Conservation (phyloP, 2,888 invertebrate species). For the Hermodice carunculata region DNA sequence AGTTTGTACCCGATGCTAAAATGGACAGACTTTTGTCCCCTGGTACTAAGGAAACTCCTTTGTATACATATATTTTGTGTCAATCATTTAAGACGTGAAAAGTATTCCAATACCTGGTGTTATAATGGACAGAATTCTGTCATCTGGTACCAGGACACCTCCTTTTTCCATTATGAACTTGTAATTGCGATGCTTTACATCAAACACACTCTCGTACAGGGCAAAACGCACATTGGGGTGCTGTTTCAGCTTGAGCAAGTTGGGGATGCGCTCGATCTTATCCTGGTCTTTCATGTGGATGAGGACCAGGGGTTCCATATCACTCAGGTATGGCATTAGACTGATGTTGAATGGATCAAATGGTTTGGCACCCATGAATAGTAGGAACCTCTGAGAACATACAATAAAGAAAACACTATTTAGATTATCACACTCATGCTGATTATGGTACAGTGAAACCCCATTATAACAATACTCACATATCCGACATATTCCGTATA, state of each 20-base stretch:
- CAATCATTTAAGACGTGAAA: background rate
- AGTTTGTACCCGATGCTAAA: no score
- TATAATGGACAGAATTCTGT: slow-evolving; percentile 25
- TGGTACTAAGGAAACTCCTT: no score
- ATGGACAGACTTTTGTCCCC: no score
- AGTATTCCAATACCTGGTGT: slow-evolving; percentile 17
- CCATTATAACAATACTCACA: no score
- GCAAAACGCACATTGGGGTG: slow-evolving; percentile 32
- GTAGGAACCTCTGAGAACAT: slow-evolving; percentile 28
- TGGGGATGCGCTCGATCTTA: slow-evolving; percentile 27
- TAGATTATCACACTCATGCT: background rate
- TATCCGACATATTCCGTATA: no score
- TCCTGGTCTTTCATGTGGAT: slow-evolving; percentile 26
- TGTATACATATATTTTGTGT: no score
- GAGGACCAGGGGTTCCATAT: slow-evolving; percentile 28
- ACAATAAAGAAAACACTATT: slow-evolving; percentile 1
- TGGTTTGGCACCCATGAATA: slow-evolving; percentile 25
- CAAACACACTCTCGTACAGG: slow-evolving; percentile 26
- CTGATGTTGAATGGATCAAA: slow-evolving; percentile 37
- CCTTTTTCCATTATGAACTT: slow-evolving; percentile 26
- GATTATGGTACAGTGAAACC: no score
- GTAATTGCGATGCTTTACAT: slow-evolving; percentile 31
- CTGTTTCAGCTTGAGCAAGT: slow-evolving; percentile 35
- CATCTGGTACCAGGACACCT: slow-evolving; percentile 29
- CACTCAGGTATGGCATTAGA: slow-evolving; percentile 6